Conservation (phyloP, 2,797 vertebrate species). For the Lithobates sylvaticus region DNA sequence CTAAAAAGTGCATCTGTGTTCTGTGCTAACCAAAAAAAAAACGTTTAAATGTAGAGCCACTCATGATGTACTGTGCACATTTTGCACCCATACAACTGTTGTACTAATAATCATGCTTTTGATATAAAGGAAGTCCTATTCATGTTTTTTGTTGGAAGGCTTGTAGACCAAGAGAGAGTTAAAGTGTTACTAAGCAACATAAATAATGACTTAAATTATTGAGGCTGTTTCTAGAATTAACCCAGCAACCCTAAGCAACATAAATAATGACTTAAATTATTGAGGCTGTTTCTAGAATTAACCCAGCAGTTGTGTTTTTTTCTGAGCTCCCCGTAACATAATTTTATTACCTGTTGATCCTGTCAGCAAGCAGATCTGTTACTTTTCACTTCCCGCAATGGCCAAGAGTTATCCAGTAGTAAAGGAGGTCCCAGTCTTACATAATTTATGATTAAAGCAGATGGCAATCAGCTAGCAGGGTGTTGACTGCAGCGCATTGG, state of each 20-base stretch:
- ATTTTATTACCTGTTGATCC: too few species aligned
- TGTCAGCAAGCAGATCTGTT: too few species aligned
- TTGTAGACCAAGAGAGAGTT: background rate
- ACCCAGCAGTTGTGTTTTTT: too few species aligned
- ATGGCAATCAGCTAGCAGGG: too few species aligned
- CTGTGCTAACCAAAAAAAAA: background rate
- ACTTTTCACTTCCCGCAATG: too few species aligned
- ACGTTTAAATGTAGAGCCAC: background rate
- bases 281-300: background rate
- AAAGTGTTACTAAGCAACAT: background rate
- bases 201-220: background rate
- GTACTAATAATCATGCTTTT: background rate
- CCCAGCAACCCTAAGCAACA: background rate
- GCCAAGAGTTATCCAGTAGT: too few species aligned
- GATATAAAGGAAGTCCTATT: background rate
- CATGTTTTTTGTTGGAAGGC: background rate
- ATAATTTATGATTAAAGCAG: too few species aligned
- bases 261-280: background rate
- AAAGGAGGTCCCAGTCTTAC: too few species aligned
- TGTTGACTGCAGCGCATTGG: too few species aligned
- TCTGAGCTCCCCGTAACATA: too few species aligned
- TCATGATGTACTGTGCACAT: background rate
- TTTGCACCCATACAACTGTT: background rate
- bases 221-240: background rate
- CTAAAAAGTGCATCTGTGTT: background rate